These are phyloP conservation scores for Rhinolophus ferrumequinum DNA, from an alignment of 2,113 vertebrate species.

Conservation along the genomic window DNA sequence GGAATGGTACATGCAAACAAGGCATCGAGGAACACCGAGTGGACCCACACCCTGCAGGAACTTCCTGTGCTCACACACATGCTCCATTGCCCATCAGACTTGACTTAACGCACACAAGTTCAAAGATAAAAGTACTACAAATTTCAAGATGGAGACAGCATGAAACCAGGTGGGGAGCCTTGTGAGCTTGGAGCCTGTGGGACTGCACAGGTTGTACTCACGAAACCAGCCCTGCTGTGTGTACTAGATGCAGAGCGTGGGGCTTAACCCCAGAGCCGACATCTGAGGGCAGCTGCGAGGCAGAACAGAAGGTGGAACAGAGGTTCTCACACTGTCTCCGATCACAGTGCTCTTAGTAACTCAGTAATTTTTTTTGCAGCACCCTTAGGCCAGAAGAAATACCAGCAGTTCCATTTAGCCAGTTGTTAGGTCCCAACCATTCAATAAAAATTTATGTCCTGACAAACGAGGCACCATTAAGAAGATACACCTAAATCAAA, in stretches of 20 bases:
- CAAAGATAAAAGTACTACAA: neutral
- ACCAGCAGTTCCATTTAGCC: neutral
- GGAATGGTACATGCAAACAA: fast-evolving
- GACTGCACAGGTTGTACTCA: neutral
- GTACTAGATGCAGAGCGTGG: too few species aligned
- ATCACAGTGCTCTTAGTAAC: fast-evolving
- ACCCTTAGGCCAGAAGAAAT: neutral
- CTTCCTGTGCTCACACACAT: fast-evolving
- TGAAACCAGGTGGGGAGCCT: fast-evolving
- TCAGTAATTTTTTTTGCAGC: too few species aligned
- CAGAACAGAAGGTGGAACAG: too few species aligned
- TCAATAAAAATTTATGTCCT: neutral
- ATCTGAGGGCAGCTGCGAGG: too few species aligned
- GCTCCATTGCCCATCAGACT: too few species aligned
- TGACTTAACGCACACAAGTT: too few species aligned
- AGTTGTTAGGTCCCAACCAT: neutral
- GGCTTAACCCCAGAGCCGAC: too few species aligned
- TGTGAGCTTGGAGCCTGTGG: neutral
- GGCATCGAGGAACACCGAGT: fast-evolving
- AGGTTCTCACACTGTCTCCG: too few species aligned
- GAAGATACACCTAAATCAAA: neutral
- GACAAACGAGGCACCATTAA: neutral
- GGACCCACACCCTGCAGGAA: fast-evolving
- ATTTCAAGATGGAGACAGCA: neutral
- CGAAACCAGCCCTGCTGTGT: neutral